phyloP scores from a whole-genome alignment of 2,113 vertebrate species.

The Hoplias malabaricus region DNA sequence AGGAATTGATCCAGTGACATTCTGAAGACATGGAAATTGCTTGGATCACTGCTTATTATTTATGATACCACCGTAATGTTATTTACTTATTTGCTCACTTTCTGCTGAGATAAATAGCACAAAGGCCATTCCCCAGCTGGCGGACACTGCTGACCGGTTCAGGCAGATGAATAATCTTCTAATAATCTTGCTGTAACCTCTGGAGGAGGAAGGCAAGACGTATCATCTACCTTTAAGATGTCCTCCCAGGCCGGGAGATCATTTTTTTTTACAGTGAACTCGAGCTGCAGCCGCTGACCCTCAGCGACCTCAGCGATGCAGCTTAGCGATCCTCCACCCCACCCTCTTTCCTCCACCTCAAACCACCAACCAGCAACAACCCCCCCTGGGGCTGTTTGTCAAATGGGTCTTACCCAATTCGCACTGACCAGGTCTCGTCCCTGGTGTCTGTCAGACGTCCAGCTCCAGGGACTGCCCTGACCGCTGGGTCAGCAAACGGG shows the following conservation, averaged over 20 bases:
- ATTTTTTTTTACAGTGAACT: background rate
- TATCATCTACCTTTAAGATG: background rate
- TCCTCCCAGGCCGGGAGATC: background rate
- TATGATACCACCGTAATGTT: too few relatives aligned
- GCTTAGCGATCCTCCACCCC: background rate
- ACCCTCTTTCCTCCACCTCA: background rate
- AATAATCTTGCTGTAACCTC: too few relatives aligned
- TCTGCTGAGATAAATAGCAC: too few relatives aligned
- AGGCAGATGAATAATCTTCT: background rate
- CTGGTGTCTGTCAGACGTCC: background rate
- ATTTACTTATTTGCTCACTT: too few relatives aligned
- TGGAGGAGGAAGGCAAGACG: too few relatives aligned
- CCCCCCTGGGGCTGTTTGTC: background rate
- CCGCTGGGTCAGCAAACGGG: background rate
- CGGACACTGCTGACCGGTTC: too few relatives aligned
- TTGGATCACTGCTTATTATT: too few relatives aligned
- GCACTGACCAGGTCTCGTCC: background rate
- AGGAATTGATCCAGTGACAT: too few relatives aligned
- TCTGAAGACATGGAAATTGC: too few relatives aligned
- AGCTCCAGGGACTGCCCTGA: background rate
- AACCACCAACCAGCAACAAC: background rate
- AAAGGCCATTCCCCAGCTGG: too few relatives aligned
- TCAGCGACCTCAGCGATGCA: background rate
- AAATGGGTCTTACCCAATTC: background rate
- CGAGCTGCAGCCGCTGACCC: background rate